phyloP scores from a whole-genome alignment of 2,888 invertebrate genomes.

The Drosophila ustulata region DNA sequence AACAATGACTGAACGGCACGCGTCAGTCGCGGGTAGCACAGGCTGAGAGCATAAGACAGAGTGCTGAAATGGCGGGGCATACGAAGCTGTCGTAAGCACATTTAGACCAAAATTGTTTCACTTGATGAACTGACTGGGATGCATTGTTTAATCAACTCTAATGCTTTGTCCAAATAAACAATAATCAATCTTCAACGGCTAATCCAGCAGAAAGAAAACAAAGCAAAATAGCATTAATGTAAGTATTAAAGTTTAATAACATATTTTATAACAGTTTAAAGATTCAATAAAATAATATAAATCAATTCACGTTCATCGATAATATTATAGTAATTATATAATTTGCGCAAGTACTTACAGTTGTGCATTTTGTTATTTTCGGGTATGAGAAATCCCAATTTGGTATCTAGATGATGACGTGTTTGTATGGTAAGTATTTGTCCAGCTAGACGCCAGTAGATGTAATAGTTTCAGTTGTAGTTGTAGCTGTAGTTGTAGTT shows the following conservation, averaged over 20 bases:
- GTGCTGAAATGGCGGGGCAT: not conserved
- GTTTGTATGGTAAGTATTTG: slow-evolving; percentile 40
- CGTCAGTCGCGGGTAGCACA: slow-evolving; percentile 7
- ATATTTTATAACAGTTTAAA: no score
- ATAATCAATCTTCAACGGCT: slow-evolving; percentile 43
- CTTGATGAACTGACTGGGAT: slow-evolving; percentile 35
- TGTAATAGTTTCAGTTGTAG: slow-evolving; percentile 51
- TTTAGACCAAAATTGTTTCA: not conserved
- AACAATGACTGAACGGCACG: slow-evolving; percentile 51
- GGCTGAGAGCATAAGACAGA: not conserved
- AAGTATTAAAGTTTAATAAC: no score
- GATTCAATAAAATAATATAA: no score
- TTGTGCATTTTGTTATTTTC: slow-evolving; percentile 51
- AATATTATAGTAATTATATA: not conserved
- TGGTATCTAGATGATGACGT: slow-evolving; percentile 21
- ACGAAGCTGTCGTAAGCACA: slow-evolving; percentile 20
- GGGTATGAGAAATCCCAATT: slow-evolving; percentile 59
- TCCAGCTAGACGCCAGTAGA: slow-evolving; percentile 57
- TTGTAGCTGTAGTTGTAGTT: slow-evolving; percentile 46
- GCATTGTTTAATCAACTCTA: slow-evolving; percentile 43
- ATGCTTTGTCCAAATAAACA: slow-evolving; percentile 41
- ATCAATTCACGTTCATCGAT: no score
- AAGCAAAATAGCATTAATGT: slow-evolving; percentile 1
- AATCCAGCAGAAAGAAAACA: slow-evolving; percentile 24
- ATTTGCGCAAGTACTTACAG: slow-evolving; percentile 47